These are phyloP conservation scores for Dipodomys ordii DNA, from an alignment of 2,113 vertebrate genomes.

Conservation along the genomic window DNA sequence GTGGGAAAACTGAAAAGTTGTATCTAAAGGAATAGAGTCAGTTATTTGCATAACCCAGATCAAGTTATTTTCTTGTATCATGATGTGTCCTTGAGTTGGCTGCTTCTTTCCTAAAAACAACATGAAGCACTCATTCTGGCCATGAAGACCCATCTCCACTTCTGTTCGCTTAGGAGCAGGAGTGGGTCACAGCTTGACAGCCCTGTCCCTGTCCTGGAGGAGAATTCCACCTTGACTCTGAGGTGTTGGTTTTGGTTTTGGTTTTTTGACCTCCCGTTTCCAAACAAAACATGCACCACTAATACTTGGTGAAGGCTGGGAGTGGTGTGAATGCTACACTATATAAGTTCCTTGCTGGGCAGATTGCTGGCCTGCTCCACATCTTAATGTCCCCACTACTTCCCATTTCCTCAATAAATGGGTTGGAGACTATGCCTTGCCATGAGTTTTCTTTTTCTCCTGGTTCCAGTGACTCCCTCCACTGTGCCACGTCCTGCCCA, in stretches of 20 bases:
- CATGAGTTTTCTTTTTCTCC: conserved; percentile 1
- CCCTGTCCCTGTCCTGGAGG: not conserved
- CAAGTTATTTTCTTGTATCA: not conserved
- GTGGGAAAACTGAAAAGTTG: conserved; percentile 13
- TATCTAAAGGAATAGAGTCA: not conserved
- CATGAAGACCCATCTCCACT: not conserved
- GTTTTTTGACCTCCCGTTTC: not conserved
- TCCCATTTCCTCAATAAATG: conserved; percentile 37
- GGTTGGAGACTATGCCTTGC: not conserved
- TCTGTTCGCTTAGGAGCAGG: not conserved
- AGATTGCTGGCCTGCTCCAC: not conserved
- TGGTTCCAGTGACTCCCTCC: not conserved
- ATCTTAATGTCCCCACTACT: not conserved
- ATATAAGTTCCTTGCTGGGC: not conserved
- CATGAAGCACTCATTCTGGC: conserved; percentile 11
- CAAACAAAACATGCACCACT: not conserved
- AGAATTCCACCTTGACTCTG: not conserved
- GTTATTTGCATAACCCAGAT: conserved; percentile 13
- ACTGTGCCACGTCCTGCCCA: not conserved
- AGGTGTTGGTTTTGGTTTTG: no score
- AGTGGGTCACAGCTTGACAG: not conserved
- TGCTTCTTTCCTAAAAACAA: not conserved
- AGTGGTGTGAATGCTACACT: not conserved
- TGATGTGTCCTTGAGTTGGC: not conserved
- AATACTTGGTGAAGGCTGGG: not conserved